Base-by-base conservation (phyloP, 1,140 invertebrate genomes). In the Trachymyrmex septentrionalis region DNA sequence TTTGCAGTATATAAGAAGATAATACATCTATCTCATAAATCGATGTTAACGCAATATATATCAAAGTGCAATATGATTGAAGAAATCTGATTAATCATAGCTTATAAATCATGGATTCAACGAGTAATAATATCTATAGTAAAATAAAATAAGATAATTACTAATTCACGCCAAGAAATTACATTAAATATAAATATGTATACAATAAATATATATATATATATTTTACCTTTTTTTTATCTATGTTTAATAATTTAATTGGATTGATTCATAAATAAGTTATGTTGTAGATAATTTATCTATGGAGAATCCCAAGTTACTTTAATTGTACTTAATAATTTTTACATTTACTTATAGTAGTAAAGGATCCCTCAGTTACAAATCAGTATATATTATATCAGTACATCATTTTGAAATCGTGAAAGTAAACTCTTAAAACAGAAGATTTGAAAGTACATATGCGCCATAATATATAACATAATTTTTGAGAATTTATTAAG, bases 161-260 rank as follows among this genome's bases (percentile, higher is more conserved):
- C 38, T 82, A 82, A 61, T 73, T 73, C 69, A 73, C 50, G 38
- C 50, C 55, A 82, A 38, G 19, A 67, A 80, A 73, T 73, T 82
- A 82, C 38, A 82, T 73, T 82, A 61, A 44, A 61, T 82, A 82
- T 82, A 82, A 82, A 82, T 82, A 80, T 80, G 34, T 82, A 59
- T 75, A 53, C n/a, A 5, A 38, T 50, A 78, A 21, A 80, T 67
- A 50, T 66, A 30, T 66, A 61, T 77, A 34, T 38, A 12, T 73
- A 2, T 7, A 24, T 69, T 69, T 67, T 21, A n/a, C 6, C 64
- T n/a, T 30, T 5, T 30, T 30, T 30, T 30, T 44, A 67, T 4
- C 34, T 44, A 66, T 38, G 16, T 44, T 50, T 53, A 53, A 50
- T 53, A 67, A 7, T 34, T 34, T 34, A 34, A 38, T 67, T 12